These are phyloP conservation scores for Paratilapia polleni DNA, from an alignment of 2,113 vertebrate genomes.

Conservation along the genomic window DNA sequence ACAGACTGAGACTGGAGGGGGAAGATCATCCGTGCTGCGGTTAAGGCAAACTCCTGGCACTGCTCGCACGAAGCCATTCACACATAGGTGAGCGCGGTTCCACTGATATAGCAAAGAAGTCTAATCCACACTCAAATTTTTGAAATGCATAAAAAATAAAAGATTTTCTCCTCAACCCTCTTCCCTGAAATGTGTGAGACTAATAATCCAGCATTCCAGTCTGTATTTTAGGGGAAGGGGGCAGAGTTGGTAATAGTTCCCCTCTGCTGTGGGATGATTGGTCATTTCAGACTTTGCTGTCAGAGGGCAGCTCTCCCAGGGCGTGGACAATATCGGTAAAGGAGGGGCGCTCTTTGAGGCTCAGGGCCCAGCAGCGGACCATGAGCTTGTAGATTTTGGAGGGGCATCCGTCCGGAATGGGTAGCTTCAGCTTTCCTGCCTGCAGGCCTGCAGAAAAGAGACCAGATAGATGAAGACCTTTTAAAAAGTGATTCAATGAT, in stretches of 20 bases:
- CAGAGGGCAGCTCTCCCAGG: conserved; percentile 86
- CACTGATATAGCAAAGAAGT: conserved; percentile 53
- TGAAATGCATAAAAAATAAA: conserved; percentile 73
- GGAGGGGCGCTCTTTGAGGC: conserved; percentile 94
- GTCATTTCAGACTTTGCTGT: conserved; percentile 90
- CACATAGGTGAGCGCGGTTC: conserved; percentile 36
- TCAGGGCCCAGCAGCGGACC: conserved; percentile 91
- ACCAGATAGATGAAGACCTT: background rate
- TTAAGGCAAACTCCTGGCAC: conserved; percentile 71
- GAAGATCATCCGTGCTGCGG: conserved; percentile 53
- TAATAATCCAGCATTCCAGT: conserved; percentile 74
- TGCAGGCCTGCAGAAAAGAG: conserved; percentile 83
- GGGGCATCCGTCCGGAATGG: conserved; percentile 88
- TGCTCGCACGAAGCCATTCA: conserved; percentile 35
- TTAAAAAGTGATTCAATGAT: background rate
- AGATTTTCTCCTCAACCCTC: conserved; percentile 46
- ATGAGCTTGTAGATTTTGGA: conserved; percentile 92
- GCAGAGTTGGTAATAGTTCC: conserved; percentile 7
- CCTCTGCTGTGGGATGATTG: conserved; percentile 16
- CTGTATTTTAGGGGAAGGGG: conserved; percentile 41
- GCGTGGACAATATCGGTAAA: conserved; percentile 89
- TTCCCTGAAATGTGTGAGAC: conserved; percentile 80
- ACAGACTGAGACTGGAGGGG: conserved; percentile 29
- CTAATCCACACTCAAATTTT: conserved; percentile 40
- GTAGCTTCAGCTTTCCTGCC: conserved; percentile 86